phyloP scores from a whole-genome alignment of 2,113 vertebrate genomes.

The Macaca mulatta region DNA sequence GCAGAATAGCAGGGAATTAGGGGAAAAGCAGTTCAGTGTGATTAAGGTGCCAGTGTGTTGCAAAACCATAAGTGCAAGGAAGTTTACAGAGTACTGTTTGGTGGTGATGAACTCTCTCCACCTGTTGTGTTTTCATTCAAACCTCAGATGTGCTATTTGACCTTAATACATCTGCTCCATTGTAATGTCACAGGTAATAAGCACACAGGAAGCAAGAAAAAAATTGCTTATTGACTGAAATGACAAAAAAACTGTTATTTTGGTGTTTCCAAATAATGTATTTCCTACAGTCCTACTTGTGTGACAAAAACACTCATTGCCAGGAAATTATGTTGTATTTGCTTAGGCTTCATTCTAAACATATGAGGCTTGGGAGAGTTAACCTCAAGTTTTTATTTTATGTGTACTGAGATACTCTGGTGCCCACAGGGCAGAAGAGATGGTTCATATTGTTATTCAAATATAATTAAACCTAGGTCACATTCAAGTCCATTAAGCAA shows the following conservation, averaged over 20 bases:
- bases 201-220: background rate
- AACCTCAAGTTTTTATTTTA: conserved; percentile 27
- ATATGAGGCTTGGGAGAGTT: conserved; percentile 46
- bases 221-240: conserved; percentile 30
- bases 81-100: background rate
- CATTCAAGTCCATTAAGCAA: conserved; percentile 69
- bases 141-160: conserved; percentile 1
- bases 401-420: conserved; percentile 23
- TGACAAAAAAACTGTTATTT: conserved; percentile 42
- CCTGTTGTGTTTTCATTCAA: background rate
- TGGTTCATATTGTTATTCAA: conserved; percentile 59
- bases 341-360: conserved; percentile 40
- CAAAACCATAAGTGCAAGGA: background rate
- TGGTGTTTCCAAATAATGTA: conserved; percentile 34
- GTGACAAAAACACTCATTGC: conserved; percentile 27
- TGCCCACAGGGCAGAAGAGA: conserved; percentile 10
- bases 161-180: background rate
- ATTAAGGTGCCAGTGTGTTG: background rate
- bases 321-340: conserved; percentile 48
- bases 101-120: background rate
- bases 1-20: background rate
- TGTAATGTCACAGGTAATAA: conserved; percentile 39
- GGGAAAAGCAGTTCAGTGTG: background rate
- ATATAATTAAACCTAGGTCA: conserved; percentile 71
- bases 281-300: conserved; percentile 53